Evolutionary conservation across 2,113 vertebrate genomes (phyloP).

Genomic region (Lepus timidus): DNA sequence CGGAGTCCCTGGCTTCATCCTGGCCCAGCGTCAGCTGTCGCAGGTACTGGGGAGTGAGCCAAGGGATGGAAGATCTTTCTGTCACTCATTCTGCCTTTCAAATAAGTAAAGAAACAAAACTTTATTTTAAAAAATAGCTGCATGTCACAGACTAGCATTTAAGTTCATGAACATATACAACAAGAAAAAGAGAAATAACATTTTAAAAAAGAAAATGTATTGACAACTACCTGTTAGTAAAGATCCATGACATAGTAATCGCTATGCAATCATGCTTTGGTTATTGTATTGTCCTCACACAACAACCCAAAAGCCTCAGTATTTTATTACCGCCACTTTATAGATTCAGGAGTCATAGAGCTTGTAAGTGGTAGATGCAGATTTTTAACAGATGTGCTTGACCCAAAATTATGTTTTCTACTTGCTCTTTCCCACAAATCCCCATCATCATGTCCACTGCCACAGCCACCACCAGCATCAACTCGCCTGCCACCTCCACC

Average conservation of each 20-base stretch:
- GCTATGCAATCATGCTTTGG: not conserved
- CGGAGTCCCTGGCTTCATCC: no score
- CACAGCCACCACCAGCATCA: not conserved
- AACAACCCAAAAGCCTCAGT: not conserved
- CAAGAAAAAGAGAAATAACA: no score
- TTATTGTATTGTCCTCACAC: not conserved
- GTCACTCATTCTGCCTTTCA: no score
- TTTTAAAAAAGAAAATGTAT: not conserved
- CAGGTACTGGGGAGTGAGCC: no score
- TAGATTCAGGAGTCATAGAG: not conserved
- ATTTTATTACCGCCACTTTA: not conserved
- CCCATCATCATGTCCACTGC: not conserved
- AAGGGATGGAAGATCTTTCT: no score
- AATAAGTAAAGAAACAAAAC: no score
- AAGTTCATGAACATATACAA: no score
- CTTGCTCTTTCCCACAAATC: accelerated
- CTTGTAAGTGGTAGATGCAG: not conserved
- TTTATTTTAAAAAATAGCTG: no score
- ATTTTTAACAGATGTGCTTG: not conserved
- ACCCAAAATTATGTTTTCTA: not conserved
- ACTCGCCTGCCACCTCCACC: not conserved
- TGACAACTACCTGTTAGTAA: not conserved
- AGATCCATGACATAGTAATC: not conserved
- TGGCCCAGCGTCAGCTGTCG: no score
- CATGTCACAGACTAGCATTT: no score